These are phyloP conservation scores for Dorcus hopei DNA, from an alignment of 2,888 invertebrate species.

Conservation along the genomic window DNA sequence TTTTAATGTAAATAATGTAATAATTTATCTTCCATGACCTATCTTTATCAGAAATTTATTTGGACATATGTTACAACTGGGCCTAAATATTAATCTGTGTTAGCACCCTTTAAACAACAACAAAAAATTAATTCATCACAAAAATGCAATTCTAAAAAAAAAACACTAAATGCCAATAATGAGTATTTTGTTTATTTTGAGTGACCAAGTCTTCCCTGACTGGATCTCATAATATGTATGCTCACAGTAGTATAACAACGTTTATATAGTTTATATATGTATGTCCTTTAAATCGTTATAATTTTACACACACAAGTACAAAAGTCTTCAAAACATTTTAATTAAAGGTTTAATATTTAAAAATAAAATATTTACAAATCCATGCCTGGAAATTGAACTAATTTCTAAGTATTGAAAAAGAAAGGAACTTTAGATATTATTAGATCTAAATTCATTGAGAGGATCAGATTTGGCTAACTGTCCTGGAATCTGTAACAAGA, in stretches of 20 bases:
- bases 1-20: too few species aligned
- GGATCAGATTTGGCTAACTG: conserved; percentile 27
- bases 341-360: background rate
- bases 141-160: background rate
- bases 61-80: too few species aligned
- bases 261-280: background rate
- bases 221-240: too few species aligned
- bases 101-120: background rate
- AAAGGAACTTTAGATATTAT: conserved; percentile 11
- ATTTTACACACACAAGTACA: background rate
- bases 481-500: conserved; percentile 45
- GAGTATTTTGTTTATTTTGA: background rate
- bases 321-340: background rate
- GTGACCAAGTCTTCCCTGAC: background rate
- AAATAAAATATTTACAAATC: background rate
- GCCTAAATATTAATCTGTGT: background rate
- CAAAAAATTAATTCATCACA: background rate
- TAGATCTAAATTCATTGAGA: conserved; percentile 18
- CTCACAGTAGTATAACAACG: too few species aligned
- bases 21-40: too few species aligned
- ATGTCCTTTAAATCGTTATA: background rate
- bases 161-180: background rate
- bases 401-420: background rate
- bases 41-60: too few species aligned
- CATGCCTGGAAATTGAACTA: background rate